phyloP scores from a whole-genome alignment of 2,888 invertebrate genomes.

The Monopis laevigella region DNA sequence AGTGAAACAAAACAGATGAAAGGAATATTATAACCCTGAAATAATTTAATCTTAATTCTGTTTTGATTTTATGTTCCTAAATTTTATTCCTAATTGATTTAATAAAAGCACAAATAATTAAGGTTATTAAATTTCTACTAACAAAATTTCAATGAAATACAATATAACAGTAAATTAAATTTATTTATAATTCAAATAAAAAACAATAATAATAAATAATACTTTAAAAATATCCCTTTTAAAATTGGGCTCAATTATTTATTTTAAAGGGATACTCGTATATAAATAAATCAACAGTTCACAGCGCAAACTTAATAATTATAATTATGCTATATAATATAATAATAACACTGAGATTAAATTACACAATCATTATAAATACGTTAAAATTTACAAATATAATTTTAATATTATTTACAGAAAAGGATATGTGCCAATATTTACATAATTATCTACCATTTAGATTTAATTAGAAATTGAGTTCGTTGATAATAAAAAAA shows the following conservation, averaged over 20 bases:
- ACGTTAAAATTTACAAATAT: slow-evolving; percentile 1
- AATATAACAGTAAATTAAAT: slow-evolving; percentile 21
- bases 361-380: background rate
- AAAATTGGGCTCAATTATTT: slow-evolving; percentile 62
- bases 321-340: background rate
- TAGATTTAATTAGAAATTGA: slow-evolving; percentile 13
- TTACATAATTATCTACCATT: slow-evolving; percentile 12
- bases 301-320: background rate
- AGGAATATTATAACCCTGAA: background rate
- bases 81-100: too few species aligned
- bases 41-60: background rate
- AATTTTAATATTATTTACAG: slow-evolving; percentile 2
- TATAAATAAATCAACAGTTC: slow-evolving; percentile 16
- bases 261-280: slow-evolving; percentile 65
- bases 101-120: background rate
- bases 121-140: background rate
- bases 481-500: slow-evolving; percentile 14
- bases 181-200: slow-evolving; percentile 34
- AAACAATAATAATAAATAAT: slow-evolving; percentile 22
- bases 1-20: background rate
- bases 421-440: slow-evolving; percentile 13
- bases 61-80: too few species aligned
- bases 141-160: slow-evolving; percentile 11
- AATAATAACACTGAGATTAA: background rate
- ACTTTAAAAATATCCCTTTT: slow-evolving; percentile 62